Conservation (phyloP, 2,797 vertebrate species). For the Chaunax sp. region DNA sequence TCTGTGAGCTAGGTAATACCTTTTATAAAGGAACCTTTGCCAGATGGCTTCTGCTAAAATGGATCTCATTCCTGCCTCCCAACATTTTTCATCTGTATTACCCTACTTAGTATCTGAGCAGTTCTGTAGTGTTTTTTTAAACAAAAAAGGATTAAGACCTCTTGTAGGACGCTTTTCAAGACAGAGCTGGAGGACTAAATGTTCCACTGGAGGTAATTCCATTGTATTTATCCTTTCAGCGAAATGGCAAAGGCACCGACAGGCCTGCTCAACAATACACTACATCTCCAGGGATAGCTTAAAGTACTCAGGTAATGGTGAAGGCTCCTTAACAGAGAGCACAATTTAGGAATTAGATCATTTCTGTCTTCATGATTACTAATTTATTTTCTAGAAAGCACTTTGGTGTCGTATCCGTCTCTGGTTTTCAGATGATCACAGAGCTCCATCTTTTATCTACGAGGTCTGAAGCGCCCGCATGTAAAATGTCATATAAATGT, state of each 20-base stretch:
- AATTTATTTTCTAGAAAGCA: constrained; percentile 46
- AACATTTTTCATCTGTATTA: constrained; percentile 60
- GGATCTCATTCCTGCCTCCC: constrained; percentile 42
- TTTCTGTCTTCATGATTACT: constrained; percentile 41
- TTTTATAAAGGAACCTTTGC: constrained; percentile 43
- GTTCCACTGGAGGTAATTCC: constrained; percentile 41
- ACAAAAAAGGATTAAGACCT: constrained; percentile 62
- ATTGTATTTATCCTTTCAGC: constrained; percentile 57
- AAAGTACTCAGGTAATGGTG: constrained; percentile 20
- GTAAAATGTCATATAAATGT: constrained; percentile 72
- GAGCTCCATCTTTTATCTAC: constrained; percentile 36
- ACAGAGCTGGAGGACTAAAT: constrained; percentile 49
- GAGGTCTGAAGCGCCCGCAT: constrained; percentile 49
- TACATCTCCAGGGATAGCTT: constrained; percentile 29
- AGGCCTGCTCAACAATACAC: constrained; percentile 33
- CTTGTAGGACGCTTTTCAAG: constrained; percentile 59
- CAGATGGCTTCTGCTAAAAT: constrained; percentile 52
- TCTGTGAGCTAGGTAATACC: constrained; percentile 37
- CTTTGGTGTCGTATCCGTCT: constrained; percentile 23
- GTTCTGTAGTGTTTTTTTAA: constrained; percentile 46
- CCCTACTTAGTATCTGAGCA: constrained; percentile 49
- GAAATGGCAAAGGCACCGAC: constrained; percentile 50
- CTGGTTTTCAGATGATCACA: constrained; percentile 42
- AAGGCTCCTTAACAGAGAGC: constrained; percentile 11
- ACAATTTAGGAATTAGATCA: constrained; percentile 6